phyloP scores from a whole-genome alignment of 1,140 invertebrate species.

The Drosophila trapezifrons region DNA sequence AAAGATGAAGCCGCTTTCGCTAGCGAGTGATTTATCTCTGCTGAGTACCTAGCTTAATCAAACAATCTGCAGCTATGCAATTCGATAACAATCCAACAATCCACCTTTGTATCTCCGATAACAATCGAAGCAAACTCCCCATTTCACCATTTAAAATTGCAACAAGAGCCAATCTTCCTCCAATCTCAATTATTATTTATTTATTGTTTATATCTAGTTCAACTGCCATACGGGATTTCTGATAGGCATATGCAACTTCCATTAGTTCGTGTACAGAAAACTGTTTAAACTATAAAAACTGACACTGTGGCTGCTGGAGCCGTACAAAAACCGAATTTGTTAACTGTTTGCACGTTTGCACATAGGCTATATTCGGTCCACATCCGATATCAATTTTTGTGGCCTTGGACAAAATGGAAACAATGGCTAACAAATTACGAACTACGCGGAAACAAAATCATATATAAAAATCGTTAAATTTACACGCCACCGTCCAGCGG shows the following conservation, averaged over 20 bases:
- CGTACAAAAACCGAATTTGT: constrained; percentile 51
- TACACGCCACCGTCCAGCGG: constrained; percentile 11
- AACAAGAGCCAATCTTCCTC: not conserved
- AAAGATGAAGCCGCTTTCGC: too few relatives aligned
- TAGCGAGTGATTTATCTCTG: too few relatives aligned
- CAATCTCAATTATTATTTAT: constrained; percentile 37
- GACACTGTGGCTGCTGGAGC: constrained; percentile 46
- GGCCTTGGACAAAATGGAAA: constrained; percentile 51
- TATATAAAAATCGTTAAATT: constrained; percentile 65
- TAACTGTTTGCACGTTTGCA: constrained; percentile 44
- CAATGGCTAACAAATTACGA: constrained; percentile 68
- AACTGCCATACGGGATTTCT: constrained; percentile 28
- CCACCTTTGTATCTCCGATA: not conserved
- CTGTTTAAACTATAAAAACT: constrained; percentile 53
- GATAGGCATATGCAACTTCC: constrained; percentile 37
- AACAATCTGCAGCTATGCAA: too few relatives aligned
- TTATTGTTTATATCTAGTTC: constrained; percentile 51
- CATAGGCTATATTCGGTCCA: constrained; percentile 21
- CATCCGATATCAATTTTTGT: constrained; percentile 42
- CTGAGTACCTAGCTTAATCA: too few relatives aligned
- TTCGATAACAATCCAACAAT: too few relatives aligned
- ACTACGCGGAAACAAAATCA: constrained; percentile 69
- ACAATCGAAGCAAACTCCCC: not conserved
- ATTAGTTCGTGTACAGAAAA: constrained; percentile 45
- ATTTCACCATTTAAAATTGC: not conserved